Evolutionary conservation across 2,113 vertebrate species (phyloP).

Genomic region (Heterochromis multidens): DNA sequence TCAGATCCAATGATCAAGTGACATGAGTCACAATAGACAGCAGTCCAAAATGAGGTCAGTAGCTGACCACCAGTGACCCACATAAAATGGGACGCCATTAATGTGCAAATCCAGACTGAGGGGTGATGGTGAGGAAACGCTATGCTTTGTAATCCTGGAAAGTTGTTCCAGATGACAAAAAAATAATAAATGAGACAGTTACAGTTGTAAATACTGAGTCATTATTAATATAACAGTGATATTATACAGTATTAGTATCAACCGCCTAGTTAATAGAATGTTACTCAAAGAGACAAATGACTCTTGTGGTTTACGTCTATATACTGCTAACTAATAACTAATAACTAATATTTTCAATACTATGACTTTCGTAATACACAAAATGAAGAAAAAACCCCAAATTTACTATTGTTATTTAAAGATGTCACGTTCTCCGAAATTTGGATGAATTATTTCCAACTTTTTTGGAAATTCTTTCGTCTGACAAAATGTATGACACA

Average conservation of each 20-base stretch:
- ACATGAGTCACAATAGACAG: background rate
- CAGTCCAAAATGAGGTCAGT: conserved; percentile 3
- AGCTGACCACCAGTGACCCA: conserved; percentile 25
- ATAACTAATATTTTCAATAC: background rate
- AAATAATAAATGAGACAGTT: background rate
- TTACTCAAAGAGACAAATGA: too few relatives aligned
- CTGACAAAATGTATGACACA: background rate
- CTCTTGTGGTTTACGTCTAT: accelerated
- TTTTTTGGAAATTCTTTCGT: accelerated
- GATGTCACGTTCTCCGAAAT: background rate
- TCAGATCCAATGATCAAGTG: conserved; percentile 6
- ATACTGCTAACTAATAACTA: background rate
- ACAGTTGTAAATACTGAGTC: background rate
- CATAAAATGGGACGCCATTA: background rate
- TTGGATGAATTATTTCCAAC: background rate
- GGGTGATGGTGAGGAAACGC: background rate
- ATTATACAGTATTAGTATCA: too few relatives aligned
- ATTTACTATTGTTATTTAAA: background rate
- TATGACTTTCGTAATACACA: background rate
- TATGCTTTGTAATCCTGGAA: background rate
- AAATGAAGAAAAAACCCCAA: background rate
- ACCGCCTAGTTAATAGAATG: too few relatives aligned
- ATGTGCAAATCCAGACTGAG: background rate
- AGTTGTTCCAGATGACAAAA: background rate
- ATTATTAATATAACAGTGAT: accelerated